These are phyloP conservation scores for Meandrusa payeni DNA, from an alignment of 2,888 invertebrate genomes.

Conservation along the genomic window DNA sequence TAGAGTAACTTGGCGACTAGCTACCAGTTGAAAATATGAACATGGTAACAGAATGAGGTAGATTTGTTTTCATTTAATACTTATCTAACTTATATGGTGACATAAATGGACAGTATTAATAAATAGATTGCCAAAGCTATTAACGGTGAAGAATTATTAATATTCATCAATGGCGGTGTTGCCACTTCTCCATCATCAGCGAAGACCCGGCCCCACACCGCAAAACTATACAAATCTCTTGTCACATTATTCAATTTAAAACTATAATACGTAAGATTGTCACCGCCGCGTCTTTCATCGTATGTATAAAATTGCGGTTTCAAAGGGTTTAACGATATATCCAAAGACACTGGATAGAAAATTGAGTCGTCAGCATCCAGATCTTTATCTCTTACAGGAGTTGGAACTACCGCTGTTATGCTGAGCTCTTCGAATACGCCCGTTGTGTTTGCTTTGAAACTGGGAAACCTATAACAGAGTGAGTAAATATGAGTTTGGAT, in stretches of 20 bases:
- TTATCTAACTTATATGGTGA: too few species aligned
- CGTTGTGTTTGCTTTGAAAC: conserved; percentile 57
- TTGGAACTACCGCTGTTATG: conserved; percentile 64
- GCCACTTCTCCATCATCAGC: conserved; percentile 56
- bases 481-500: too few species aligned
- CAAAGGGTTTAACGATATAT: conserved; percentile 73
- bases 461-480: conserved; percentile 61
- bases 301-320: conserved; percentile 50
- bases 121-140: neutral
- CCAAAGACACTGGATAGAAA: conserved; percentile 73
- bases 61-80: neutral
- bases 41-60: neutral
- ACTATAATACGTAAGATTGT: conserved; percentile 35
- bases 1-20: too few species aligned
- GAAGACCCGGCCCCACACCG: conserved; percentile 76
- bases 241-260: conserved; percentile 39
- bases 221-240: conserved; percentile 68
- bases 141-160: neutral
- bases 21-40: too few species aligned
- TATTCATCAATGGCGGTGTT: conserved; percentile 36
- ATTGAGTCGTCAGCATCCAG: conserved; percentile 50
- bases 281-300: conserved; percentile 27
- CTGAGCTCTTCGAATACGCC: conserved; percentile 65
- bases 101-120: neutral
- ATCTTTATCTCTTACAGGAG: conserved; percentile 39